These are phyloP conservation scores for Anolis sagrei DNA, from an alignment of 2,113 vertebrate genomes.

Conservation along the genomic window DNA sequence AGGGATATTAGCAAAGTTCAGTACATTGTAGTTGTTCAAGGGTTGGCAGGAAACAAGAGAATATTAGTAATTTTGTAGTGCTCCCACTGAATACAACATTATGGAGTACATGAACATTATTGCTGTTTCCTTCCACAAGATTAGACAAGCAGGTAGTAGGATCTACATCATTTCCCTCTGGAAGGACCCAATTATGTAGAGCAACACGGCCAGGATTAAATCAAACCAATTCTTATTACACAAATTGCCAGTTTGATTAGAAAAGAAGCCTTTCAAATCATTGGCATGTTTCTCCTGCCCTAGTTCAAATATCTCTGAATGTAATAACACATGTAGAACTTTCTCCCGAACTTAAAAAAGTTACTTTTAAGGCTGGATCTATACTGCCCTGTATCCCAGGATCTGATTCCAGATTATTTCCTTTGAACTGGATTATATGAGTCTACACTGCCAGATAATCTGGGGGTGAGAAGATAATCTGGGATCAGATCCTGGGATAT, in stretches of 20 bases:
- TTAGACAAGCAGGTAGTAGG: neutral
- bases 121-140: neutral
- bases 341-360: too few relatives aligned
- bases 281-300: neutral
- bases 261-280: neutral
- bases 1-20: neutral
- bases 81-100: neutral
- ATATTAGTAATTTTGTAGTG: neutral
- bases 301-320: neutral
- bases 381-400: too few relatives aligned
- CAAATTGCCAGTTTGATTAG: neutral
- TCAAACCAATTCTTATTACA: constrained; percentile 1
- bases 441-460: too few relatives aligned
- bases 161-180: too few relatives aligned
- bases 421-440: too few relatives aligned
- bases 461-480: too few relatives aligned
- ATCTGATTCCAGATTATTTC: too few relatives aligned
- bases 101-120: neutral
- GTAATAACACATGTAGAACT: neutral
- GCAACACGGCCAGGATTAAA: neutral
- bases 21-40: neutral
- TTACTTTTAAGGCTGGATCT: too few relatives aligned
- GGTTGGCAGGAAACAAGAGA: neutral
- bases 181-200: neutral
- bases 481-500: too few relatives aligned